A percentile compares a stretch with the other conserved stretches of the same genome.
phyloP scores from a whole-genome alignment of 2,888 invertebrate genomes.

The Shargacucullia verbasci region DNA sequence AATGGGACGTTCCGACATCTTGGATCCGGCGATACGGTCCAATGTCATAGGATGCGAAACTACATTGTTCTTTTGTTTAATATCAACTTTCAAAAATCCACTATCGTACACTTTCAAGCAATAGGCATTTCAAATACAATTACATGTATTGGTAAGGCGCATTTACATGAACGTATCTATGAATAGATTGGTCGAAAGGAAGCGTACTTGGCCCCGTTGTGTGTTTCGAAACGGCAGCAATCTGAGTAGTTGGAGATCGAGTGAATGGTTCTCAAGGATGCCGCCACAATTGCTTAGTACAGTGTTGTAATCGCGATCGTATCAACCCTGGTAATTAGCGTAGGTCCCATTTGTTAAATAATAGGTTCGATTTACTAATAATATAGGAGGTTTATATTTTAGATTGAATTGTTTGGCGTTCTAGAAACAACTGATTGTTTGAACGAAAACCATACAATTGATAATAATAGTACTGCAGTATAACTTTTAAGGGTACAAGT shows the following conservation, averaged over 20 bases:
- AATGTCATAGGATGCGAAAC: no score
- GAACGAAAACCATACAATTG: no score
- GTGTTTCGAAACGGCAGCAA: constrained; percentile 69
- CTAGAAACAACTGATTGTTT: no score
- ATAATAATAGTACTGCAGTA: no score
- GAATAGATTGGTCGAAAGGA: constrained; percentile 70
- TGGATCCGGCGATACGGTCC: no score
- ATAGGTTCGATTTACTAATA: constrained; percentile 16
- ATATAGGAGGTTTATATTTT: constrained; percentile 8
- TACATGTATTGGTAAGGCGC: constrained; percentile 46
- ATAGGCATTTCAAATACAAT: constrained; percentile 37
- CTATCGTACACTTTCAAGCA: constrained; percentile 33
- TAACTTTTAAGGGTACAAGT: no score
- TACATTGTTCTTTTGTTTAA: constrained; percentile 36
- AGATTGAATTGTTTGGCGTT: no score
- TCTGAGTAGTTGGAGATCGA: constrained; percentile 64
- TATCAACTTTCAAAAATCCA: constrained; percentile 12
- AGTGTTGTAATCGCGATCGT: constrained; percentile 49
- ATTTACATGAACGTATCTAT: constrained; percentile 50
- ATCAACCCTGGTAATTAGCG: constrained; percentile 40
- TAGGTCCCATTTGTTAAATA: constrained; percentile 16
- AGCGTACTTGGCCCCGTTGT: constrained; percentile 81
- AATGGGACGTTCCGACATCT: no score
- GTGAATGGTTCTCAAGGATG: constrained; percentile 73
- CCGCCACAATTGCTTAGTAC: constrained; percentile 60